Base-by-base conservation (phyloP, 2,797 vertebrate species). In the Hippoglossus hippoglossus region DNA sequence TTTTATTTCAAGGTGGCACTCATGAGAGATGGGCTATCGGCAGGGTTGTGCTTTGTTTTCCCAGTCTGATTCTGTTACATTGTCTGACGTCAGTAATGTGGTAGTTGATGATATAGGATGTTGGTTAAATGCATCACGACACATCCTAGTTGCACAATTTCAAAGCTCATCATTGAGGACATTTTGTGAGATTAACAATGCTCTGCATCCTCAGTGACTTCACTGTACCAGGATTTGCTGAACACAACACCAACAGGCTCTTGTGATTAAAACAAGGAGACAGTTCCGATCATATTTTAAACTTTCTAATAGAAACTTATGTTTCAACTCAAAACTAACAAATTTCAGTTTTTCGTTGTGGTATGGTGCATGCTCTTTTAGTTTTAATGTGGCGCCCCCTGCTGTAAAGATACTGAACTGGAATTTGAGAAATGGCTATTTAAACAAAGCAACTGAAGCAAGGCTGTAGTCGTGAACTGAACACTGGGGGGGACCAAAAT, bases 371-470 rank as follows among this genome's bases (percentile, higher is more conserved):
- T 46, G 34, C 2, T 2, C 2, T 66, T 77, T 82, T 67, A 44
- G 46, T 76, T 71, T 73, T 63, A 44, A n/a, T 90, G 24, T 87
- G 65, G 87, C 79, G 68, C 87, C 3, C 87, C 75, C 91, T 93
- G 44, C 74, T 91, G 93, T 87, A 75, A 26, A 10, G 1, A 26
- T 61, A 8, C 10, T 57, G 16, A 34, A 36, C 46, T 62, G 36
- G 34, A 66, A 51, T 13, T 51, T 16, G 1, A 52, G 4, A 15
- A 52, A 26, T 22, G 1, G 18, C 22, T 25, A 9, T 44, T 65
- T 55, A 6, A 67, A 22, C n/a, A 39, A 26, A 36, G 7, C 1
- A 49, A 49, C 8, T 49, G 19, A 49, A 8, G 28, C 28, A 28
- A 28, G 28, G 28, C 28, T 6, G 6, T 28, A 28, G 28, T 28